Base-by-base conservation (phyloP, 2,888 invertebrate species). In the Brachyopa scutellaris region DNA sequence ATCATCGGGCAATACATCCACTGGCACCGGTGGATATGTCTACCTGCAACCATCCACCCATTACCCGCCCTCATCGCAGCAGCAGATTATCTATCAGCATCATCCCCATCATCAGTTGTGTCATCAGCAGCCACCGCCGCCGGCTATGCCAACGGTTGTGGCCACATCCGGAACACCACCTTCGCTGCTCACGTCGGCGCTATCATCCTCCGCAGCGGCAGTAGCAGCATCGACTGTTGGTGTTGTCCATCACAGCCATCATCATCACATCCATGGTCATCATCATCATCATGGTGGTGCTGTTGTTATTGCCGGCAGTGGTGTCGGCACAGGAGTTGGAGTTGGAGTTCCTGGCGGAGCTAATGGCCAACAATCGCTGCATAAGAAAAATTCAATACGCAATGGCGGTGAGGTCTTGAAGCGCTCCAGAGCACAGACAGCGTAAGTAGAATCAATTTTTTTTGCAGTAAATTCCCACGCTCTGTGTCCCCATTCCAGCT, bases 361-460 rank as follows among this genome's bases (percentile, higher is more conserved):
- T 8, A 26, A 26, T 6, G 85, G 85, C 3, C 87, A 87, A 61
- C 93, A 93, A 87, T 91, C 92, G 57, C 89, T 93, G 85, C 92
- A 93, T 88, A 94, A 94, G 88, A 94, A 94, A 87, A 93, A 93
- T 64, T 92, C 93, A 19, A 91, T 93, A 45, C 91, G 94, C 70
- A 94, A 92, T 87, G 88, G 92, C 84, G 93, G 93, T 61, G 94
- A 94, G 87, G 92, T 94, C 62, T 89, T 93, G 85, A 94, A 94
- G 88, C 91, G 94, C 82, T 93, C 93, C 85, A 91, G 94, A 87
- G 92, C 93, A 85, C 94, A 94, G 89, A 93, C 92, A 85, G 93
- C 93, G 93, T 94, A 91, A 93, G 93, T 93, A 77, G 6, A 51
- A 17, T 67, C 7, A 31, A 45, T 53, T 9, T 9, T 33, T 42